These are phyloP conservation scores for Porites cylindrica DNA, from an alignment of 92 coral and sea anemone genomes.

Conservation along the genomic window DNA sequence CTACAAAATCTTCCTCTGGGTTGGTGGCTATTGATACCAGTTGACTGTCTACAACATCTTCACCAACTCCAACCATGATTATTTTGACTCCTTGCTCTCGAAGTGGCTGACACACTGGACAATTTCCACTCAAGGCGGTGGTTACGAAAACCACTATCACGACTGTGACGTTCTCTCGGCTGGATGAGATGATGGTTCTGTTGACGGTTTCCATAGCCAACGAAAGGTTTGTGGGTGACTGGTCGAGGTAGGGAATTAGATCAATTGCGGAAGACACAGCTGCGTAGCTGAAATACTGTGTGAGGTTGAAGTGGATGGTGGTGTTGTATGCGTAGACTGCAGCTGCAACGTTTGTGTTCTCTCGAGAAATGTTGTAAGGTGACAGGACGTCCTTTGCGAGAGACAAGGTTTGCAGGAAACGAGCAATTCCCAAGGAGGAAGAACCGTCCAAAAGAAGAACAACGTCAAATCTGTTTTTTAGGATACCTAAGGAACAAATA, in stretches of 20 bases:
- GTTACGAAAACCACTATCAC: neutral
- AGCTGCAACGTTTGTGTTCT: neutral
- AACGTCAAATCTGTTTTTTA: neutral
- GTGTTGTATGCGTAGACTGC: constrained; percentile 1
- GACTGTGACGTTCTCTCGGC: constrained; percentile 5
- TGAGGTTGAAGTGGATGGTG: constrained; percentile 1
- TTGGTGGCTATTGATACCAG: neutral
- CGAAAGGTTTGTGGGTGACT: neutral
- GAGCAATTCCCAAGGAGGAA: neutral
- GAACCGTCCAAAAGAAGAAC: constrained; percentile 5
- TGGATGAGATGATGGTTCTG: neutral
- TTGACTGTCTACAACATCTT: neutral
- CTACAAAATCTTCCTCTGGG: neutral
- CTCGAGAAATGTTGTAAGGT: neutral
- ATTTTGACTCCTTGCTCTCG: neutral
- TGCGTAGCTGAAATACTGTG: neutral
- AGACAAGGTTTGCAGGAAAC: neutral
- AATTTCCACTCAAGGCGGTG: neutral
- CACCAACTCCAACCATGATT: neutral
- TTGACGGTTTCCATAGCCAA: neutral
- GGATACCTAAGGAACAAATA: neutral
- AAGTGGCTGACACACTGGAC: neutral
- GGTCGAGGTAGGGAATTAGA: neutral
- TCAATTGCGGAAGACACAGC: neutral
- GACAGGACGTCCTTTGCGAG: neutral